Evolutionary conservation across 2,113 vertebrate species (phyloP).

Genomic region (Prolemur simus): DNA sequence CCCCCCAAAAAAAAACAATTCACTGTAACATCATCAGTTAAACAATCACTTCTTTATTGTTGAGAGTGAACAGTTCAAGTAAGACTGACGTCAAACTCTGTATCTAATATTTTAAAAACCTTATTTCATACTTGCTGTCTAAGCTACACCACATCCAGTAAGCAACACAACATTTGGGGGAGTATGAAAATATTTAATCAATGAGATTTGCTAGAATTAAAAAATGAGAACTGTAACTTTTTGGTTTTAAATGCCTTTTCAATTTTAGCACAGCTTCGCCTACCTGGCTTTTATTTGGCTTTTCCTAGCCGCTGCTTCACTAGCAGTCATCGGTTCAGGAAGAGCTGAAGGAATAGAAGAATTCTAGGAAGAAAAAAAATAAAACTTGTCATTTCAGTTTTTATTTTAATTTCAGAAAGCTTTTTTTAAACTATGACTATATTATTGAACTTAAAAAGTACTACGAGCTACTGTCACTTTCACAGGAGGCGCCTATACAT

Average conservation of each 20-base stretch:
- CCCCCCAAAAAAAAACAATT: background rate
- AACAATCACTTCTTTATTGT: background rate
- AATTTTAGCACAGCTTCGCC: slow-evolving; percentile 2
- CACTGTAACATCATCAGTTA: background rate
- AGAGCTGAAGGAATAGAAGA: slow-evolving; percentile 92
- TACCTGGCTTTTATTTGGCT: slow-evolving; percentile 98
- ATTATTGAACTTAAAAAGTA: background rate
- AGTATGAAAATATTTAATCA: background rate
- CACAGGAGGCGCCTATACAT: background rate
- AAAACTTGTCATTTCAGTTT: slow-evolving; percentile 67
- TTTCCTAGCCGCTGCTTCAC: slow-evolving; percentile 96
- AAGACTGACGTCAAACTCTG: background rate
- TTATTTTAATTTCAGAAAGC: slow-evolving; percentile 6
- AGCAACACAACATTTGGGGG: background rate
- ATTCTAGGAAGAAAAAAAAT: slow-evolving; percentile 86
- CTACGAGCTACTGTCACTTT: background rate
- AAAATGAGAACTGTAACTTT: background rate
- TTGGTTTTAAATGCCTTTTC: background rate
- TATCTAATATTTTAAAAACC: background rate
- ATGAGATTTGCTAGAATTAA: background rate
- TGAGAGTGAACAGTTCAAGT: background rate
- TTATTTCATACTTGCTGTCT: background rate
- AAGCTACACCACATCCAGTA: background rate
- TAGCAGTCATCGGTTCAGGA: slow-evolving; percentile 95
- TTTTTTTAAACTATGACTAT: background rate